Evolutionary conservation across 2,113 vertebrate species (phyloP), one percentile per base, ranked within the genome.

Genomic region (Corythornis cristatus): DNA sequence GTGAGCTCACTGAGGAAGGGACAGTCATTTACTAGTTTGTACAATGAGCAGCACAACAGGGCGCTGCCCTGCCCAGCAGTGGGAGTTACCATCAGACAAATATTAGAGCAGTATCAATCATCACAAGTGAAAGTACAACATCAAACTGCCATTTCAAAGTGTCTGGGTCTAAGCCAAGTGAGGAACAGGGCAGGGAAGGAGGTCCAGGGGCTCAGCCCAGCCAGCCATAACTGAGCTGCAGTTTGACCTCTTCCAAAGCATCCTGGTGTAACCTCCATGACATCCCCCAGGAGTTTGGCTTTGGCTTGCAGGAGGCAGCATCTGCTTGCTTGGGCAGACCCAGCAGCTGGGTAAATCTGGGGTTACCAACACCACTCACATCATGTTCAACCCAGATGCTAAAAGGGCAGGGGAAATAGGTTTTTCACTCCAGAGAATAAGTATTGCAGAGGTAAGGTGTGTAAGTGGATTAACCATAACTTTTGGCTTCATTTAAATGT

Each of bases 1-100:
- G 5, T 95, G 94, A 95, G 91, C 89, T 96, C 91, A 89, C 2
- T 1, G 75, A 92, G 93, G 94, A 95, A 94, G 87, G 78, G 93
- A 95, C 82, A 67, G 84, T 83, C 89, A 91, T 95, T 96, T 91
- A 68, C 91, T 46, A 71, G 68, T 35, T 77, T 13, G 5, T 70
- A 95, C 93, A 94, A 92, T 77, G 72, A 70, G 67, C 81, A 94
- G 86, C 81, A 53, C 91, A 77, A 85, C 93, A 89, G 91, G 94
- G 93, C 43, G 2, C 95, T 94, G 93, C 93, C 94, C 89, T 89
- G 78, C 89, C 79, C 10, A 0, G 28, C 6, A 0, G 50, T 73
- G 75, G 89, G 86, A 93, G 89, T 81, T 67, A 54, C 71, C 93
- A 57, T 46, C 93, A 86, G 51, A 66, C 82, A 94, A 82, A 83